These are phyloP conservation scores for Magallana angulata DNA, from an alignment of 1,140 invertebrate genomes.

Conservation along the genomic window DNA sequence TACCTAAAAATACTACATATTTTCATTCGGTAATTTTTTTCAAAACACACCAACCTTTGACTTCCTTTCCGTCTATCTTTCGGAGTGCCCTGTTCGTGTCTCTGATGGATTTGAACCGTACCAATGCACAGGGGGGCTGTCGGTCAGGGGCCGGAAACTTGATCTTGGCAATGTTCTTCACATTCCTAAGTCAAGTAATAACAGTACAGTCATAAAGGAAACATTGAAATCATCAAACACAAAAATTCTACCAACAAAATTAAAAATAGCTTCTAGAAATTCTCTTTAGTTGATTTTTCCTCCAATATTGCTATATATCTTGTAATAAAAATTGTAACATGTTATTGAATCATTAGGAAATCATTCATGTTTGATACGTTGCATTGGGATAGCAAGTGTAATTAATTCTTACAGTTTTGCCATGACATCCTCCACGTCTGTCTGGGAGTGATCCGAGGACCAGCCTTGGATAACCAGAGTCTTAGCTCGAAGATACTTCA, in stretches of 20 bases:
- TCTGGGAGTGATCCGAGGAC: not conserved
- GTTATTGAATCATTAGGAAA: too few species aligned
- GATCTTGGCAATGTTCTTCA: constrained; percentile 56
- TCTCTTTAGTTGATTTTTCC: too few species aligned
- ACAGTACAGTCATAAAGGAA: not conserved
- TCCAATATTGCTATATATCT: too few species aligned
- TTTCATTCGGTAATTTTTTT: too few species aligned
- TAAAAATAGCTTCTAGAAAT: too few species aligned
- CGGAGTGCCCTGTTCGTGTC: constrained; percentile 58
- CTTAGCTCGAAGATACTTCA: constrained; percentile 51
- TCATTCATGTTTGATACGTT: too few species aligned
- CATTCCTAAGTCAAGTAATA: constrained; percentile 41
- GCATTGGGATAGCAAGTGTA: too few species aligned
- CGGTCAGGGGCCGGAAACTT: constrained; percentile 50
- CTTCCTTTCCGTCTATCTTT: constrained; percentile 51
- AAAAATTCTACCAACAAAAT: too few species aligned
- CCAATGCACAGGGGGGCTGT: constrained; percentile 36
- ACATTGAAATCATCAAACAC: too few species aligned
- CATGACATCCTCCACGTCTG: constrained; percentile 44
- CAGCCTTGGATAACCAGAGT: constrained; percentile 54
- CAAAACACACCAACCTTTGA: constrained; percentile 37
- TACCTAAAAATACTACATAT: too few species aligned
- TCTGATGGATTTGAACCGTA: constrained; percentile 58
- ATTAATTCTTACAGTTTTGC: constrained; percentile 45
- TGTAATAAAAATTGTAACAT: too few species aligned